Base-by-base conservation (phyloP, 2,888 invertebrate species). In the Pogonocherus hispidulus region DNA sequence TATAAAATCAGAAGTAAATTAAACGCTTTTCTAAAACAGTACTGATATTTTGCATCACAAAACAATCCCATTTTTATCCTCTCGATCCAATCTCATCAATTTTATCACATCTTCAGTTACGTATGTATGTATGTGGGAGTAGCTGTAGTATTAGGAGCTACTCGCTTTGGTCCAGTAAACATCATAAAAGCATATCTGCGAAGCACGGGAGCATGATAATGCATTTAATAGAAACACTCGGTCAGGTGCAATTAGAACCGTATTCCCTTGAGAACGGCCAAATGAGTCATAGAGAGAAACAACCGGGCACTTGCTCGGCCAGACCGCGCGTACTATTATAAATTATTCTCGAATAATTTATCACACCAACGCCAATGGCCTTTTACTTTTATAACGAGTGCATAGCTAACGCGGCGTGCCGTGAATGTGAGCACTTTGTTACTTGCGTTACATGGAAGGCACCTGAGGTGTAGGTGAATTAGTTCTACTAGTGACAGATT, bases 311-410 rank as follows among this genome's bases (percentile, higher is more conserved):
- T 55, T 55, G 35, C 55, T 8, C 37, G n/a, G 55, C 37, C 55
- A 55, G 55, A 35, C 55, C 35, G 37, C 55, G 52, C 6, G 32
- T 52, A n/a, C 37, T 19, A 55, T 55, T 55, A 55, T 37, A 55
- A 55, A 55, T 55, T 55, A 55, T 32, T 55, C 55, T 37, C 55
- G 55, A 35, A 20, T 37, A 55, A 55, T 55, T 55, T 55, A 55
- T 55, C 55, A 37, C 19, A 55, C 55, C 19, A 37, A 55, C 55
- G 55, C 55, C 54, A 35, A 54, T 37, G 37, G 35, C 55, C 55
- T 16, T 55, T 16, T 52, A 19, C 47, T 47, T 47, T 8, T 47
- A 49, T n/a, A n/a, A 27, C 27, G 3, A 27, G 27, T 27, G 27
- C 27, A 27, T 49, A 22, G 22, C 22, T 22, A n/a, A 22, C n/a